Evolutionary conservation across 2,113 vertebrate genomes (phyloP).

Genomic region (Arothron firmamentum): DNA sequence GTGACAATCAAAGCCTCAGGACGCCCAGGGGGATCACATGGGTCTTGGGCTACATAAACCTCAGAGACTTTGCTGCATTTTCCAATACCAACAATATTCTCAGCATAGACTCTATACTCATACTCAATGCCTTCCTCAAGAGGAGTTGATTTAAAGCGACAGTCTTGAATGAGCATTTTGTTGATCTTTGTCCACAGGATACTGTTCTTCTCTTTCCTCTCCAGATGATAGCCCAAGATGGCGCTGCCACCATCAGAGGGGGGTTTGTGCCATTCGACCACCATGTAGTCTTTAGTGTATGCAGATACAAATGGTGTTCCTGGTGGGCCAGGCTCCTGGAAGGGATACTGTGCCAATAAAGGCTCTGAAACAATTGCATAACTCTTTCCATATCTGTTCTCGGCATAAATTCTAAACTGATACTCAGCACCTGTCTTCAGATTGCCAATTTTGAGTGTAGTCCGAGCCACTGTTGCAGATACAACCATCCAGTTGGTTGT

Average conservation of each 20-base stretch:
- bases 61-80: conserved; percentile 94
- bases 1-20: conserved; percentile 90
- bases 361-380: conserved; percentile 88
- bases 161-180: conserved; percentile 91
- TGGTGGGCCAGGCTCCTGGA: conserved; percentile 94
- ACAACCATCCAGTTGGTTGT: conserved; percentile 90
- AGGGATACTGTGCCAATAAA: conserved; percentile 92
- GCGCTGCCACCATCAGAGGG: conserved; percentile 92
- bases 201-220: conserved; percentile 96
- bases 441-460: conserved; percentile 88
- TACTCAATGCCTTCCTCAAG: conserved; percentile 98
- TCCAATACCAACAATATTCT: conserved; percentile 95
- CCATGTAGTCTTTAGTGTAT: conserved; percentile 90
- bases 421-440: conserved; percentile 96
- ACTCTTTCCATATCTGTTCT: conserved; percentile 96
- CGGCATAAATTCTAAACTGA: conserved; percentile 94
- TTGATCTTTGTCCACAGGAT: conserved; percentile 97
- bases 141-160: conserved; percentile 86
- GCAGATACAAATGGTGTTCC: conserved; percentile 90
- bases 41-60: conserved; percentile 88
- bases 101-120: conserved; percentile 92
- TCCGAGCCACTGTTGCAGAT: conserved; percentile 95
- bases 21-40: conserved; percentile 91
- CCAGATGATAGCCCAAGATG: conserved; percentile 93
- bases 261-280: conserved; percentile 94